These are phyloP conservation scores for Orchesellides sinensis DNA, from an alignment of 2,888 invertebrate species.

Conservation along the genomic window DNA sequence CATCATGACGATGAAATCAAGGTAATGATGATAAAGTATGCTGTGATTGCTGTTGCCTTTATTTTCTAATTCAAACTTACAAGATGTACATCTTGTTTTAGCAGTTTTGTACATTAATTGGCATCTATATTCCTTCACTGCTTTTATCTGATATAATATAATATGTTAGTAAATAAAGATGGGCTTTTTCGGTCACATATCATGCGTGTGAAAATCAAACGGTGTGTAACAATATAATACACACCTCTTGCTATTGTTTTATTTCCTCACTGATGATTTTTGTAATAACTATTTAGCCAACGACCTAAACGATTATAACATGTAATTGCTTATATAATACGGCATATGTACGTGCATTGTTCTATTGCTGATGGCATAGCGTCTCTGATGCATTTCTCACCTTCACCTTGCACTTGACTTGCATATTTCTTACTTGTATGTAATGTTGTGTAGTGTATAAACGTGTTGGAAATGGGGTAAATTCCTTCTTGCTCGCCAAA, in stretches of 20 bases:
- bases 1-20: conserved; percentile 16
- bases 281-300: no score
- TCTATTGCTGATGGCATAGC: not conserved
- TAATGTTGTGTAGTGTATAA: not conserved
- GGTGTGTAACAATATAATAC: conserved; percentile 25
- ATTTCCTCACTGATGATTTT: not conserved
- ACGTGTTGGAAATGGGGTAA: not conserved
- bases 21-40: conserved; percentile 10
- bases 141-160: no score
- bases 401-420: not conserved
- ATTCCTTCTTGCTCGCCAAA: not conserved
- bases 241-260: not conserved
- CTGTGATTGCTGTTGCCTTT: no score
- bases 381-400: not conserved
- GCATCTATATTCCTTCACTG: not conserved
- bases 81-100: no score
- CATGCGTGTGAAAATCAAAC: conserved; percentile 22
- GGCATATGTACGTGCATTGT: no score
- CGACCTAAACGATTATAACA: no score
- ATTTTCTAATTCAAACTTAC: no score
- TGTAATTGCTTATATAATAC: not conserved
- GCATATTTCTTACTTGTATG: not conserved
- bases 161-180: no score
- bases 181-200: conserved; percentile 30
- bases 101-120: no score